These are phyloP conservation scores for Rhyacichthys aspro DNA, from an alignment of 2,797 vertebrate genomes.

Conservation along the genomic window DNA sequence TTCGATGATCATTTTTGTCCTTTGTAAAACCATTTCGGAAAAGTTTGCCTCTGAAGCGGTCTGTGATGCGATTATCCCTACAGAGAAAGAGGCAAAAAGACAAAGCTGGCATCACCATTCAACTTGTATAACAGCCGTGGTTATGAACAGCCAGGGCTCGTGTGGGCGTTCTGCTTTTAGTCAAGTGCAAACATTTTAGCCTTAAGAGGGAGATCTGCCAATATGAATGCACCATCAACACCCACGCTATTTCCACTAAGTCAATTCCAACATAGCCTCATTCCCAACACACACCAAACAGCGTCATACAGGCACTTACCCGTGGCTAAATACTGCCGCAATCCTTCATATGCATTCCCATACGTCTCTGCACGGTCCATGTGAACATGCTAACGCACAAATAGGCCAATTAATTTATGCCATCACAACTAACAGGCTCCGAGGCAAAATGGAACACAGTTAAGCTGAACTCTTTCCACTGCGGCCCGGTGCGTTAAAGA, in stretches of 20 bases:
- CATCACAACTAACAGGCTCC: conserved; percentile 12
- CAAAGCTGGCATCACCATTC: conserved; percentile 60
- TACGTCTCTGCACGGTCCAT: conserved; percentile 21
- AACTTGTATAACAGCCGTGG: conserved; percentile 75
- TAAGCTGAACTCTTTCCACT: conserved; percentile 16
- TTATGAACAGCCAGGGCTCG: conserved; percentile 64
- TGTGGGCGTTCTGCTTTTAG: conserved; percentile 81
- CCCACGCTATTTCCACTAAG: conserved; percentile 60
- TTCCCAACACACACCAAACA: neutral
- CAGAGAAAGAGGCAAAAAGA: conserved; percentile 21
- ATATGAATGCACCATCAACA: conserved; percentile 70
- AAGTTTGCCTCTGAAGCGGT: conserved; percentile 61
- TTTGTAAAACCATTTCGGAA: conserved; percentile 63
- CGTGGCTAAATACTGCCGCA: conserved; percentile 5
- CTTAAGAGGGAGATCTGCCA: conserved; percentile 79
- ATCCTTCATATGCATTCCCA: conserved; percentile 20
- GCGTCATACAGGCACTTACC: conserved; percentile 15
- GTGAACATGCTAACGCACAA: conserved; percentile 22
- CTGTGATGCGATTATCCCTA: conserved; percentile 37
- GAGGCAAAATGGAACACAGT: conserved; percentile 28
- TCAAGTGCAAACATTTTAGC: conserved; percentile 84
- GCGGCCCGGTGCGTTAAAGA: conserved; percentile 14
- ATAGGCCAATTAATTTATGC: conserved; percentile 35
- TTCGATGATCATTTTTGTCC: conserved; percentile 70
- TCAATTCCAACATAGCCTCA: conserved; percentile 31